Percentiles rank a stretch among this genome's conserved stretches.
Conservation (phyloP, 2,888 invertebrate genomes). For the Amiota communis region DNA sequence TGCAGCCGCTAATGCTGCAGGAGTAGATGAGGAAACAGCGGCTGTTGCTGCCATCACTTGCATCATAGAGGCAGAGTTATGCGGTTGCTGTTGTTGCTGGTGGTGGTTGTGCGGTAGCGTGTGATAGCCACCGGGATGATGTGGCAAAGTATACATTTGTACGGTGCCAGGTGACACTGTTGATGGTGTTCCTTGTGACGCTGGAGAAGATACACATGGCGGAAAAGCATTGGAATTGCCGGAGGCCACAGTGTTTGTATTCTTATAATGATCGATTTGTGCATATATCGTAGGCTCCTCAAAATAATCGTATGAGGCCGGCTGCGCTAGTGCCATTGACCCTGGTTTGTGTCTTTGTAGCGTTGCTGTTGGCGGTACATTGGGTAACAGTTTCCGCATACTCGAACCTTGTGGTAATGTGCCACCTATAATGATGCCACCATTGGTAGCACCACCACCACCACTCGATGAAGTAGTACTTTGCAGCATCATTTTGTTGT, state of each 20-base stretch:
- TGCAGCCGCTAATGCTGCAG: conserved; percentile 49
- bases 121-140: conserved; percentile 72
- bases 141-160: conserved; percentile 71
- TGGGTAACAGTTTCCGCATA: conserved; percentile 69
- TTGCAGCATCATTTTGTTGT: conserved; percentile 55
- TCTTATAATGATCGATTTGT: conserved; percentile 81
- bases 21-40: conserved; percentile 35
- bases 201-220: conserved; percentile 73
- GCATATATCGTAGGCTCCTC: conserved; percentile 83
- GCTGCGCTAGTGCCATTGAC: conserved; percentile 47
- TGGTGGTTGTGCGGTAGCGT: conserved; percentile 72
- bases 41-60: conserved; percentile 51
- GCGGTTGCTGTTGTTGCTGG: conserved; percentile 57
- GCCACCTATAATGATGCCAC: conserved; percentile 50
- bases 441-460: not conserved
- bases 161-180: conserved; percentile 72
- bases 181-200: conserved; percentile 71
- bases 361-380: conserved; percentile 67
- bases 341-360: conserved; percentile 68
- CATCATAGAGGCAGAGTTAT: conserved; percentile 54
- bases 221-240: conserved; percentile 69
- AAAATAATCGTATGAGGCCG: conserved; percentile 73
- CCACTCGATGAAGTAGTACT: conserved; percentile 39
- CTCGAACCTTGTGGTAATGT: conserved; percentile 68
- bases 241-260: conserved; percentile 56